A percentile compares a stretch with the other conserved stretches of the same genome.
These are phyloP conservation scores for Cataglyphis livida DNA, from an alignment of 2,888 invertebrate genomes.

Conservation along the genomic window DNA sequence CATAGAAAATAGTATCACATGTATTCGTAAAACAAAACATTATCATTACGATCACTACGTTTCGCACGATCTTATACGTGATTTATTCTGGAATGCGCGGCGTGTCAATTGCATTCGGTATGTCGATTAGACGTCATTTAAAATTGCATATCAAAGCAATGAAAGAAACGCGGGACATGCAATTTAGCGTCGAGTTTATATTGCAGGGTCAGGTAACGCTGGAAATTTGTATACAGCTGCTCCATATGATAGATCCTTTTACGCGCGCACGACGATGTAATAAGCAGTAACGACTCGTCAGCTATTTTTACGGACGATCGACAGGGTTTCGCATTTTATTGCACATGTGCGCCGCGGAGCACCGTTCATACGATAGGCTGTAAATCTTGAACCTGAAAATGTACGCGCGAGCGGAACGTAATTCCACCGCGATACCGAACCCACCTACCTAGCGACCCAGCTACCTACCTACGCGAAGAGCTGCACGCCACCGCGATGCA, in stretches of 20 bases:
- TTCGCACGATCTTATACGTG: neutral
- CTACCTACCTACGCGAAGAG: constrained; percentile 63
- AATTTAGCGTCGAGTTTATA: constrained; percentile 47
- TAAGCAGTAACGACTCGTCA: constrained; percentile 50
- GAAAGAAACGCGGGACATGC: neutral
- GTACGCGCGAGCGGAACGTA: constrained; percentile 50
- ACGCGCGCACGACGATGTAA: constrained; percentile 15
- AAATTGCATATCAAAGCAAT: constrained; percentile 36
- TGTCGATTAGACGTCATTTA: constrained; percentile 12
- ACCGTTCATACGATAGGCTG: constrained; percentile 40
- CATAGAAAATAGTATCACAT: neutral
- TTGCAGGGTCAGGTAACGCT: constrained; percentile 28
- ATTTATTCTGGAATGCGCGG: neutral
- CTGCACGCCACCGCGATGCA: constrained; percentile 23
- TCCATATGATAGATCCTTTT: constrained; percentile 1
- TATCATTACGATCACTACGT: neutral
- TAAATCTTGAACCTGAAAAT: constrained; percentile 48
- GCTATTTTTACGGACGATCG: constrained; percentile 68
- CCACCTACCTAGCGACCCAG: constrained; percentile 69
- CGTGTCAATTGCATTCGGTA: constrained; percentile 19
- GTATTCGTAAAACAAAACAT: neutral
- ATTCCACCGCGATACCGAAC: constrained; percentile 61
- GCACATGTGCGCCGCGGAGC: constrained; percentile 25
- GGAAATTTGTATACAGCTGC: constrained; percentile 14
- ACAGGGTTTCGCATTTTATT: constrained; percentile 68